phyloP scores from a whole-genome alignment of 2,797 vertebrate genomes.

The Oreochromis grahami region DNA sequence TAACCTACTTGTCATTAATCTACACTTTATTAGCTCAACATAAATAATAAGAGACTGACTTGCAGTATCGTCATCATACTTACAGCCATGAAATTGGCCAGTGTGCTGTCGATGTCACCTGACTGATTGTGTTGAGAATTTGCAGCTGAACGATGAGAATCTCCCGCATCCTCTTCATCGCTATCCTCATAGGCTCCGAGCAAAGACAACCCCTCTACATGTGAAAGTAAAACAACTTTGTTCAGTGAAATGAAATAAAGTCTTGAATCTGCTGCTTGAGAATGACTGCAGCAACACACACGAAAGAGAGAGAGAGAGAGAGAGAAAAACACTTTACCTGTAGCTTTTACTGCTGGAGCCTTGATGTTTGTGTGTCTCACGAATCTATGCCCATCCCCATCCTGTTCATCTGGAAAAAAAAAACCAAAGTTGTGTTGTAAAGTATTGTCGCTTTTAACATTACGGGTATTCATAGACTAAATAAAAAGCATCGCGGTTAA shows the following conservation, averaged over 20 bases:
- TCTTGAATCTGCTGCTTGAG: neutral
- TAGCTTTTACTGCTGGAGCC: conserved; percentile 84
- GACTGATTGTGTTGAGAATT: conserved; percentile 81
- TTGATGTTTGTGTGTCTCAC: conserved; percentile 70
- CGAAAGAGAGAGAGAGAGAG: neutral
- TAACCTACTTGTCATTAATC: neutral
- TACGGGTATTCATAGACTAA: neutral
- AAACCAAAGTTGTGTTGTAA: neutral
- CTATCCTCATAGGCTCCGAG: conserved; percentile 97
- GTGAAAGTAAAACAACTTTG: neutral
- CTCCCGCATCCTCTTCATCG: conserved; percentile 87
- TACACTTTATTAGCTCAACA: neutral
- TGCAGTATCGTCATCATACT: conserved; percentile 49
- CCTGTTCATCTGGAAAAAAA: conserved; percentile 80
- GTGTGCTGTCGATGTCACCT: conserved; percentile 91
- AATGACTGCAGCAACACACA: neutral
- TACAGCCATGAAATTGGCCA: conserved; percentile 96
- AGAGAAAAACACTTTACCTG: conserved; percentile 74
- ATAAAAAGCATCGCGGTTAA: neutral
- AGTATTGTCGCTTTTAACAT: neutral
- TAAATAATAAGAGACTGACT: neutral
- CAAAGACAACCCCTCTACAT: conserved; percentile 88
- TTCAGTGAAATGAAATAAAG: rapidly evolving
- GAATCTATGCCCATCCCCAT: conserved; percentile 76
- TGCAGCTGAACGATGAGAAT: conserved; percentile 17